Conservation (phyloP, 2,113 vertebrate species). For the Oncorhynchus keta region DNA sequence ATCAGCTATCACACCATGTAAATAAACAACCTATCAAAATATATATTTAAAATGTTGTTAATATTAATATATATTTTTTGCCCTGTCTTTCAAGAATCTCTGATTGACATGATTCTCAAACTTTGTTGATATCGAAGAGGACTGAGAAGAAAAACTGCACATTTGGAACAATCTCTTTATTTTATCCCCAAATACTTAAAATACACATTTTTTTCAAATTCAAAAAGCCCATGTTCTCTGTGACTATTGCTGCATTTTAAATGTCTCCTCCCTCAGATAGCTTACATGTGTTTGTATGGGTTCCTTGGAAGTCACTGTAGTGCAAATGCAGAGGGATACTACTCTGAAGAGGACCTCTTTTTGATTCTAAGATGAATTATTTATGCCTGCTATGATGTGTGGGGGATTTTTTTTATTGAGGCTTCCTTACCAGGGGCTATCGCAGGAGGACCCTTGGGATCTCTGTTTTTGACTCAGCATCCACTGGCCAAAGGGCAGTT, state of each 20-base stretch:
- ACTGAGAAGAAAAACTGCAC: background rate
- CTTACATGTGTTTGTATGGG: background rate
- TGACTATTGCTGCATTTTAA: background rate
- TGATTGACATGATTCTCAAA: background rate
- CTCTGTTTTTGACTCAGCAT: background rate
- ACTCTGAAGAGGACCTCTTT: background rate
- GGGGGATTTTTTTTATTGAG: slow-evolving; percentile 13
- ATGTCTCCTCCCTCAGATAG: background rate
- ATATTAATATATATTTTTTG: no score
- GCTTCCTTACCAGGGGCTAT: background rate
- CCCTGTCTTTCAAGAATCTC: no score
- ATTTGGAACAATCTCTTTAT: background rate
- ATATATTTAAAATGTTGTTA: no score
- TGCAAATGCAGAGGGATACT: slow-evolving; percentile 2
- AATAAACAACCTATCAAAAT: no score
- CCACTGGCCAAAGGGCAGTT: background rate
- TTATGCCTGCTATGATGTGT: background rate
- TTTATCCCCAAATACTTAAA: background rate
- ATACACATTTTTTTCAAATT: background rate
- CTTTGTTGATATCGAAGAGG: background rate
- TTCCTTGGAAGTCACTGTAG: background rate
- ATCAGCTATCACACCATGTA: no score
- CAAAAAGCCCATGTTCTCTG: background rate
- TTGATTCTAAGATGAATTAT: background rate
- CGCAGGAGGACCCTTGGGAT: background rate